These are phyloP conservation scores for Cheilosia soror DNA, from an alignment of 2,888 invertebrate species.

Conservation along the genomic window DNA sequence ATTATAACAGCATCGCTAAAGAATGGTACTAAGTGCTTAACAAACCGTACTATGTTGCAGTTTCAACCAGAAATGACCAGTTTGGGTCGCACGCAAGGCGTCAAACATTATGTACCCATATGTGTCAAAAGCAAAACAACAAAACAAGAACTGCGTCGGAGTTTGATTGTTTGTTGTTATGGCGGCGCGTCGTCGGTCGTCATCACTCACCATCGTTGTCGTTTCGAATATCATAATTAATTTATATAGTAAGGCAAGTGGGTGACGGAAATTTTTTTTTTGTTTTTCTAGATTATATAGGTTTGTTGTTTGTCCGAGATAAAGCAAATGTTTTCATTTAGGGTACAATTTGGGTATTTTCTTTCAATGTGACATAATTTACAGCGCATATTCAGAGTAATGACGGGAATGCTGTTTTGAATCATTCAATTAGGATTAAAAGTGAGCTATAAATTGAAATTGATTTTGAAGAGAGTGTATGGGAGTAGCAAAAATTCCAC, in stretches of 20 bases:
- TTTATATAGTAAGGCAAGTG: slow-evolving; percentile 10
- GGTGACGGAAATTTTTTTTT: not conserved
- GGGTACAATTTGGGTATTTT: not conserved
- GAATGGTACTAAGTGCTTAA: slow-evolving; percentile 15
- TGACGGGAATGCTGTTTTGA: not conserved
- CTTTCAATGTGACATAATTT: slow-evolving; percentile 8
- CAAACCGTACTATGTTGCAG: not conserved
- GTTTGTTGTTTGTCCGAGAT: not conserved
- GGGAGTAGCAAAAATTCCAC: too few relatives aligned
- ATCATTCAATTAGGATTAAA: too few relatives aligned
- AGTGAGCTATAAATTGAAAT: too few relatives aligned
- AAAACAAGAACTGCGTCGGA: slow-evolving; percentile 22
- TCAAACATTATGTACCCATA: slow-evolving; percentile 15
- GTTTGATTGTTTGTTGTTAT: slow-evolving; percentile 23
- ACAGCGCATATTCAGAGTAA: not conserved
- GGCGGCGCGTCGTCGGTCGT: not conserved
- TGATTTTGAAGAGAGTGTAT: too few relatives aligned
- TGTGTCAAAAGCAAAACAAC: slow-evolving; percentile 28
- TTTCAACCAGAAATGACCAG: slow-evolving; percentile 40
- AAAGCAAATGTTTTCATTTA: slow-evolving; percentile 13
- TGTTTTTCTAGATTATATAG: slow-evolving; percentile 5
- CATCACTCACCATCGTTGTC: not conserved
- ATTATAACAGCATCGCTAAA: not conserved
- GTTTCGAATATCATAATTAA: slow-evolving; percentile 29
- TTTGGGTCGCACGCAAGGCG: not conserved